Conservation (phyloP, 2,888 invertebrate species). For the Apodemia zela region DNA sequence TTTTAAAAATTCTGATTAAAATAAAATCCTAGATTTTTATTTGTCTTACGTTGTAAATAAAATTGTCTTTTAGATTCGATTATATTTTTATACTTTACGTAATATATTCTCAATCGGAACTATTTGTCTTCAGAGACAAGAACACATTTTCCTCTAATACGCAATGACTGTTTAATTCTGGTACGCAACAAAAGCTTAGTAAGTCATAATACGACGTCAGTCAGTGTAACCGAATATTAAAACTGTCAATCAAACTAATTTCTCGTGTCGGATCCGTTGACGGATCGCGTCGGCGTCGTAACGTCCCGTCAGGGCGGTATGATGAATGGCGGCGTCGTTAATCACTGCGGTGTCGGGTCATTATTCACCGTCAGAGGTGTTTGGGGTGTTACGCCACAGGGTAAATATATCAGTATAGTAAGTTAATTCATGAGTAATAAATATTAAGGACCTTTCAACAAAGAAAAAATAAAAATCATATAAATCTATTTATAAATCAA, state of each 20-base stretch:
- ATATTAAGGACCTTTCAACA: too few relatives aligned
- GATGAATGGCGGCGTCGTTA: constrained; percentile 53
- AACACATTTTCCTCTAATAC: not conserved
- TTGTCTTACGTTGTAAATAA: too few relatives aligned
- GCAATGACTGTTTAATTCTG: constrained; percentile 20
- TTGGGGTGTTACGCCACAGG: constrained; percentile 33
- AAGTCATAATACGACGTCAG: constrained; percentile 18
- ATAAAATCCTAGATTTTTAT: too few relatives aligned
- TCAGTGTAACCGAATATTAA: constrained; percentile 37
- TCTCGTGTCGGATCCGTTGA: constrained; percentile 40
- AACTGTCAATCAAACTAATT: constrained; percentile 46
- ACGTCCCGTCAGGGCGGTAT: constrained; percentile 37
- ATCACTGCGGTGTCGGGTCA: constrained; percentile 54
- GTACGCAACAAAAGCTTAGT: constrained; percentile 16
- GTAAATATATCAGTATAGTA: constrained; percentile 20
- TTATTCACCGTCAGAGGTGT: constrained; percentile 49
- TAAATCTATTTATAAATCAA: too few relatives aligned
- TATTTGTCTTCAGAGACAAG: not conserved
- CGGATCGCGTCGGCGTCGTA: constrained; percentile 40
- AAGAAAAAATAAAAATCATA: too few relatives aligned
- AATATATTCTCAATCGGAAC: too few relatives aligned
- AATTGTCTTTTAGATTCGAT: too few relatives aligned
- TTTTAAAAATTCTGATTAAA: too few relatives aligned
- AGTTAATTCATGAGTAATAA: too few relatives aligned
- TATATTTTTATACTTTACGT: too few relatives aligned